Conservation (phyloP, 2,113 vertebrate species). For the Rhabdomys dilectus region DNA sequence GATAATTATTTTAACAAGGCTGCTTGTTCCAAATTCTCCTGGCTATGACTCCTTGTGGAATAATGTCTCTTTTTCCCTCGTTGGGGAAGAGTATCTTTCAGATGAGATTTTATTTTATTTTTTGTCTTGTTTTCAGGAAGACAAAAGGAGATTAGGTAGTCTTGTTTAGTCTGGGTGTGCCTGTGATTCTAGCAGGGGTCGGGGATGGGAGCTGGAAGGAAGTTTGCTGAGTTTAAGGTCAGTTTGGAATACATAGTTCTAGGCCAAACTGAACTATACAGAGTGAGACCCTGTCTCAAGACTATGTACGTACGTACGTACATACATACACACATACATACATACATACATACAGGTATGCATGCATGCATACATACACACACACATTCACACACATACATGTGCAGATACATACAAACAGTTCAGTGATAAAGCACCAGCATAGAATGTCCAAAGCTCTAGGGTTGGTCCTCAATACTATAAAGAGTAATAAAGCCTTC, state of each 20-base stretch:
- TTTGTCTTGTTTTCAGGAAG: neutral
- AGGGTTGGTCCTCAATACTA: neutral
- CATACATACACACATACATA: neutral
- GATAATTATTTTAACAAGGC: constrained; percentile 1
- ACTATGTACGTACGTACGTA: too few relatives aligned
- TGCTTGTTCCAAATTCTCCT: constrained; percentile 15
- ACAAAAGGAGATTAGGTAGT: neutral
- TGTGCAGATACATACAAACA: neutral
- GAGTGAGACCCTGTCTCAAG: neutral
- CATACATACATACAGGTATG: neutral
- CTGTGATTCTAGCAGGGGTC: neutral
- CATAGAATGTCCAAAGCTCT: neutral
- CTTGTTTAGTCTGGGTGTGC: neutral
- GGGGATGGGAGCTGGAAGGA: too few relatives aligned
- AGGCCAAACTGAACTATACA: neutral
- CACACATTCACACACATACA: neutral
- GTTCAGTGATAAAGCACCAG: neutral
- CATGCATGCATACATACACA: neutral
- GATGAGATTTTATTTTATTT: neutral
- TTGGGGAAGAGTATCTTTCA: neutral
- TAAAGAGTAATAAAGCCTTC: neutral
- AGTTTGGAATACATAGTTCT: neutral
- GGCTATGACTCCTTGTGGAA: neutral
- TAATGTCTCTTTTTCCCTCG: neutral
- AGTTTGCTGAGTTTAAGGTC: neutral